A percentile compares a stretch with the other conserved stretches of the same genome.
Conservation (phyloP, 92 coral and sea anemone species). For the Porites evermanni region DNA sequence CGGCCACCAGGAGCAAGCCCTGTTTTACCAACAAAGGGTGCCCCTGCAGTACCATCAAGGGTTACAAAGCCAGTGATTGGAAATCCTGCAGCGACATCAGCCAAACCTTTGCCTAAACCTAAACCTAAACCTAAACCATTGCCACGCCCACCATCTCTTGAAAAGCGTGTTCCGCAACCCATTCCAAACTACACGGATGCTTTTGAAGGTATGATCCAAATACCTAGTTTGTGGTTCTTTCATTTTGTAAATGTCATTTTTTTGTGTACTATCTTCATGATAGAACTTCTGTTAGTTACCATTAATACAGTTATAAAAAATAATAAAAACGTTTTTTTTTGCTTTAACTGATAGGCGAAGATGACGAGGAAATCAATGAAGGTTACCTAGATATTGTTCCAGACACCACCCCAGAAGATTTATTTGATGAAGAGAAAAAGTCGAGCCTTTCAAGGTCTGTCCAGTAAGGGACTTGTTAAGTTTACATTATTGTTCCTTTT, state of each 20-base stretch:
- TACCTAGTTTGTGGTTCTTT: background rate
- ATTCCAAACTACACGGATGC: background rate
- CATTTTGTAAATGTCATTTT: too few relatives aligned
- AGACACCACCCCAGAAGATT: constrained; percentile 28
- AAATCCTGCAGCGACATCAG: background rate
- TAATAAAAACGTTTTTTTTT: background rate
- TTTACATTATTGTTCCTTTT: background rate
- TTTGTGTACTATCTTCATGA: too few relatives aligned
- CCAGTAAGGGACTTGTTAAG: constrained; percentile 7
- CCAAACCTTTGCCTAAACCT: background rate
- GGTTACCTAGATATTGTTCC: constrained; percentile 47
- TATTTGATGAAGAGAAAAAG: background rate
- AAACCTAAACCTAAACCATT: constrained; percentile 38
- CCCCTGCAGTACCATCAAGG: constrained; percentile 17
- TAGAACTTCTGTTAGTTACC: too few relatives aligned
- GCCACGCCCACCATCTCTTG: constrained; percentile 31
- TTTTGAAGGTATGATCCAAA: constrained; percentile 4
- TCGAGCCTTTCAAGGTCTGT: constrained; percentile 50
- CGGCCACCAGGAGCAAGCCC: constrained; percentile 5
- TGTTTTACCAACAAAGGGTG: background rate
- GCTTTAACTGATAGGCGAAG: background rate
- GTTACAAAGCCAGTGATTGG: background rate
- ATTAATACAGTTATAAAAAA: too few relatives aligned
- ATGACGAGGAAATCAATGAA: constrained; percentile 43
- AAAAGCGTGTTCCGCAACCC: background rate